Conservation (phyloP, 2,797 vertebrate genomes). For the Galago senegalensis region DNA sequence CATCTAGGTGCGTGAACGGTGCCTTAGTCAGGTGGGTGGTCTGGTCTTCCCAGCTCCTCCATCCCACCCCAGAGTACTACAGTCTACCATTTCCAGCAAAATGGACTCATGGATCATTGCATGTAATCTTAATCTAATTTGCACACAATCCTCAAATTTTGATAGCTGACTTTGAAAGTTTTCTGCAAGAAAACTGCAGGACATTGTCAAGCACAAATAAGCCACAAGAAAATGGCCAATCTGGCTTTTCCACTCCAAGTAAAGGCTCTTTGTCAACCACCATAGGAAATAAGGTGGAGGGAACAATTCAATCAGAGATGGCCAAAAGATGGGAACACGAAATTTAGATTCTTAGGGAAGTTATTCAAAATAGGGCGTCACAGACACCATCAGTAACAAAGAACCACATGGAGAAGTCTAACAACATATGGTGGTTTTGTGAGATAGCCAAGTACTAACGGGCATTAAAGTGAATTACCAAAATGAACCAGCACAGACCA, state of each 20-base stretch:
- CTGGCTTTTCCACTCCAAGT: not conserved
- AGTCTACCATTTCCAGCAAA: not conserved
- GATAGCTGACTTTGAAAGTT: not conserved
- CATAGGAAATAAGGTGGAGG: not conserved
- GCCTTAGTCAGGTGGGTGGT: too few relatives aligned
- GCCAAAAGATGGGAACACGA: not conserved
- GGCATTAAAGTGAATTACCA: conserved; percentile 11
- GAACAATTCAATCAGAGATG: not conserved
- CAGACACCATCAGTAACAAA: not conserved
- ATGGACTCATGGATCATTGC: fast-evolving
- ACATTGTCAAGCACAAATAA: not conserved
- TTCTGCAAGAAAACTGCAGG: not conserved
- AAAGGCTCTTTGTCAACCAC: conserved; percentile 12
- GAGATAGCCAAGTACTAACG: not conserved
- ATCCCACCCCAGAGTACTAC: not conserved
- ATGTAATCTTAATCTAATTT: conserved; percentile 5
- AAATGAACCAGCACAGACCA: conserved; percentile 31
- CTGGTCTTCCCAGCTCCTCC: too few relatives aligned
- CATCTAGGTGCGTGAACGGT: not conserved
- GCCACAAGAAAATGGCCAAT: not conserved
- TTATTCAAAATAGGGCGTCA: not conserved
- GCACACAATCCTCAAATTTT: conserved; percentile 23
- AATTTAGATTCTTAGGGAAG: not conserved
- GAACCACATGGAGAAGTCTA: not conserved
- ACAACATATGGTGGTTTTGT: not conserved